Evolutionary conservation across 1,140 invertebrate species (phyloP), one percentile per base, ranked within the genome.

Genomic region (Drosophila asahinai): DNA sequence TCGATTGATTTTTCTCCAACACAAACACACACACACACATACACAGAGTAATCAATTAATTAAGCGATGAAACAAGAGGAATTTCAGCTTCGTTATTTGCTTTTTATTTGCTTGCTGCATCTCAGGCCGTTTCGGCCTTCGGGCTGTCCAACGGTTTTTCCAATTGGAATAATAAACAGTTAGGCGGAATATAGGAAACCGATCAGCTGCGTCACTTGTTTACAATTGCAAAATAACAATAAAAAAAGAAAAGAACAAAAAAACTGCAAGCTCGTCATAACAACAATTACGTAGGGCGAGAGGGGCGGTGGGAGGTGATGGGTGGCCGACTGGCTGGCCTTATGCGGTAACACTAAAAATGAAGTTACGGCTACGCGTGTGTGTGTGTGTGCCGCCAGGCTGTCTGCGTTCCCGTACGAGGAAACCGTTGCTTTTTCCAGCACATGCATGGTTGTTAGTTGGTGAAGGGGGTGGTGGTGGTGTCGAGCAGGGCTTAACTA

Each of bases 341-440:
- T 84, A 90, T 90, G 81, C 71, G 81, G 81, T 90, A 90, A 90
- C 72, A 77, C 74, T 73, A 57, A 77, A 67, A 86, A 52, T 74
- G 86, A 76, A 90, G 84, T 86, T 70, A 58, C 38, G 38, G 52
- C 33, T 61, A 42, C 25, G 25, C 27, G 14, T 60, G 27, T 8
- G 30, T 52, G 30, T 52, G 17, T 77, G 55, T 54, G 61, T 54
- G 57, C 71, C 81, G 84, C 86, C 86, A 89, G 78, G 81, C 81
- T 66, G 84, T 89, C 86, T 89, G 79, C 86, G 59, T 19, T 64
- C 58, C 58, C 63, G 14, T 25, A 66, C 71, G 75, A 77, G 71
- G 86, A 84, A 90, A 77, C 86, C 70, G 71, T 72, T 81, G 55
- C 54, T 75, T 70, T 66, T 27, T 58, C 49, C 42, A 57, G 9